Base-by-base conservation (phyloP, 2,797 vertebrate genomes). In the Clarias pachynema region DNA sequence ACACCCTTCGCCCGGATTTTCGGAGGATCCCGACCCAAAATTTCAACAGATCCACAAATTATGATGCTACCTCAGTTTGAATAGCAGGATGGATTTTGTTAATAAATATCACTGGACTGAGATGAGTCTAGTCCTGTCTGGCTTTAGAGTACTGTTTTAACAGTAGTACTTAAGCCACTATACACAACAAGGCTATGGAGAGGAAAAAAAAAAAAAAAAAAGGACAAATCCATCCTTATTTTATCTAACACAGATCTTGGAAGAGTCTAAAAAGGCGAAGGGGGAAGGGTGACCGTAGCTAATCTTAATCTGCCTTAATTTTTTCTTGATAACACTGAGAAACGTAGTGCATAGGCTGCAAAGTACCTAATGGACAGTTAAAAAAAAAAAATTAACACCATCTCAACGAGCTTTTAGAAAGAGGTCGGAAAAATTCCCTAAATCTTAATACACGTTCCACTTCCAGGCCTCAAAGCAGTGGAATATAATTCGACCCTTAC, bases 151-250 rank as follows among this genome's bases (percentile, higher is more conserved):
- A 77, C 79, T 8, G 53, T 31, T 31, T 40, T n/a, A 62, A 59
- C 60, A 74, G 84, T 56, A 37, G 56, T 20, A 44, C 62, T 49
- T 66, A 6, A 84, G 74, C 49, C 74, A 69, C 62, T 63, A 63
- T 34, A 62, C 59, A 79, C 34, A 53, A 16, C 20, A 62, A 49
- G 5, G 15, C 44, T 63, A 40, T 18, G 12, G 49, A 53, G 44
- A 49, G 1, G 26, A 12, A 29, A 68, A 53, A 56, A 37, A 5
- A 31, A 16, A 22, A 26, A 91, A 93, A 89, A 89, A 89, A 90
- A 91, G 88, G 92, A 92, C 92, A 90, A 93, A 91, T 92, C 88
- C 74, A 70, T 56, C 59, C 18, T 8, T 83, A 83, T 37, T 53
- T 74, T 69, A 73, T 37, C 81, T 57, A 77, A 68, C 74, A 74